phyloP scores from a whole-genome alignment of 1,140 invertebrate species.

The Sycobia sp. region DNA sequence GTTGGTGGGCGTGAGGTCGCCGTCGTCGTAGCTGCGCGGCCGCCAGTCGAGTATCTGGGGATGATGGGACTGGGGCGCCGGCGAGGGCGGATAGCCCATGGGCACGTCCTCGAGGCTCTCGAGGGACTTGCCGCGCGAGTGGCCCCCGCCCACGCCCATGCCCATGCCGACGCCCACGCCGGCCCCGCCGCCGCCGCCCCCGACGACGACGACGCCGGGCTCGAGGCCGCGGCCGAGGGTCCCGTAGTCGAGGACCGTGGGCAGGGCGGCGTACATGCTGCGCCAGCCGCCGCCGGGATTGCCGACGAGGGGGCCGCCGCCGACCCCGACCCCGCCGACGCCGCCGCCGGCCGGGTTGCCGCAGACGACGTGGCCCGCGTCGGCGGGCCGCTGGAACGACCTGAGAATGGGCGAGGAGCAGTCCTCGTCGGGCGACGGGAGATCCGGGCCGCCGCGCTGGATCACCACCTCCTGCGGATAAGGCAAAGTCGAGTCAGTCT shows the following conservation, averaged over 20 bases:
- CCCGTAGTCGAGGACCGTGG: constrained; percentile 45
- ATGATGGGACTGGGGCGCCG: constrained; percentile 48
- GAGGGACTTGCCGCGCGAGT: constrained; percentile 75
- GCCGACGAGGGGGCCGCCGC: constrained; percentile 40
- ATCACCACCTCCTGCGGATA: constrained; percentile 55
- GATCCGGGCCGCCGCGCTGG: constrained; percentile 54
- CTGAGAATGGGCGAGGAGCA: constrained; percentile 58
- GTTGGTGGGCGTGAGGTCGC: constrained; percentile 86
- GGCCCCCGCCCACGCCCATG: constrained; percentile 41
- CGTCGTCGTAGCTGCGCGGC: constrained; percentile 82
- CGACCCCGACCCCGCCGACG: constrained; percentile 32
- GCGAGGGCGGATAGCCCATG: constrained; percentile 57
- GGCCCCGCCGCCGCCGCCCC: constrained; percentile 47
- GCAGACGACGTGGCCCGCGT: constrained; percentile 2
- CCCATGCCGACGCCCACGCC: constrained; percentile 38
- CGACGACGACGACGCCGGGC: constrained; percentile 38
- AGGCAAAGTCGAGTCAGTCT: no score
- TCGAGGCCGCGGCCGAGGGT: constrained; percentile 36
- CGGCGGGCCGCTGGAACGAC: constrained; percentile 53
- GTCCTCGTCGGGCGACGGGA: constrained; percentile 59
- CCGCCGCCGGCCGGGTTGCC: constrained; percentile 43
- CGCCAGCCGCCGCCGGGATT: constrained; percentile 45
- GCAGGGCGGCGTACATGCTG: constrained; percentile 57
- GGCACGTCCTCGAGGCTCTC: constrained; percentile 74
- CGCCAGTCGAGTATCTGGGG: constrained; percentile 67